Conservation (phyloP, 2,888 invertebrate genomes). For the Hirtodrosophila confusa region DNA sequence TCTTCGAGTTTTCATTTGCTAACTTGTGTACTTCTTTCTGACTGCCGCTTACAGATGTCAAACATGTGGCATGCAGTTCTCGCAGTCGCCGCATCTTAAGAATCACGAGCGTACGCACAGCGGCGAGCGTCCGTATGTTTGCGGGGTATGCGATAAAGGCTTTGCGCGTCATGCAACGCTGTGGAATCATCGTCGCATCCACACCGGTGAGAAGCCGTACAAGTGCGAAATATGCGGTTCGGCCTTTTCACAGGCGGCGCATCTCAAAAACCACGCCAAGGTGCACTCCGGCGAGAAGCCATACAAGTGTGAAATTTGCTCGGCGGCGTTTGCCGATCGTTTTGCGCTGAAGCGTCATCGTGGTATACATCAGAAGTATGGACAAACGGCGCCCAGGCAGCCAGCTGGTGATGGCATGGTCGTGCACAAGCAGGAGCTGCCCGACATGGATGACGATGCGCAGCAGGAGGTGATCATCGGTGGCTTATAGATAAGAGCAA, state of each 20-base stretch:
- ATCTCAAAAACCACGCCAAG: slow-evolving; percentile 94
- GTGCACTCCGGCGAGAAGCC: slow-evolving; percentile 93
- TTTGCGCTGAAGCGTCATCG: slow-evolving; percentile 94
- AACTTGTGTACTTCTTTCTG: slow-evolving; percentile 19
- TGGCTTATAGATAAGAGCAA: slow-evolving; percentile 82
- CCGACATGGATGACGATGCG: slow-evolving; percentile 84
- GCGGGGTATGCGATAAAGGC: slow-evolving; percentile 94
- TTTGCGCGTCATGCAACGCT: slow-evolving; percentile 94
- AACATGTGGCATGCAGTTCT: slow-evolving; percentile 95
- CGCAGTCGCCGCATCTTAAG: slow-evolving; percentile 94
- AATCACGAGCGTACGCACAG: slow-evolving; percentile 95
- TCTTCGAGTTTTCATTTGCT: not conserved
- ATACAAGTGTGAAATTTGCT: slow-evolving; percentile 92
- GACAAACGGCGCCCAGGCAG: slow-evolving; percentile 85
- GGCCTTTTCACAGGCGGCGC: slow-evolving; percentile 95
- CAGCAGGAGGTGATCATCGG: slow-evolving; percentile 83
- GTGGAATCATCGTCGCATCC: slow-evolving; percentile 95
- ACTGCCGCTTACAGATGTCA: slow-evolving; percentile 87
- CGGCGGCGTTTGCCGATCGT: slow-evolving; percentile 93
- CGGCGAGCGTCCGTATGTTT: slow-evolving; percentile 94
- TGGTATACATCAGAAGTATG: slow-evolving; percentile 95
- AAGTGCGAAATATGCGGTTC: slow-evolving; percentile 95
- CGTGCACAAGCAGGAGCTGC: slow-evolving; percentile 83
- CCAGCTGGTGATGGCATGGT: slow-evolving; percentile 81
- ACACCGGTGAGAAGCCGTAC: slow-evolving; percentile 88